Evolutionary conservation across 2,113 vertebrate species (phyloP).

Genomic region (Rhinichthys klamathensis): DNA sequence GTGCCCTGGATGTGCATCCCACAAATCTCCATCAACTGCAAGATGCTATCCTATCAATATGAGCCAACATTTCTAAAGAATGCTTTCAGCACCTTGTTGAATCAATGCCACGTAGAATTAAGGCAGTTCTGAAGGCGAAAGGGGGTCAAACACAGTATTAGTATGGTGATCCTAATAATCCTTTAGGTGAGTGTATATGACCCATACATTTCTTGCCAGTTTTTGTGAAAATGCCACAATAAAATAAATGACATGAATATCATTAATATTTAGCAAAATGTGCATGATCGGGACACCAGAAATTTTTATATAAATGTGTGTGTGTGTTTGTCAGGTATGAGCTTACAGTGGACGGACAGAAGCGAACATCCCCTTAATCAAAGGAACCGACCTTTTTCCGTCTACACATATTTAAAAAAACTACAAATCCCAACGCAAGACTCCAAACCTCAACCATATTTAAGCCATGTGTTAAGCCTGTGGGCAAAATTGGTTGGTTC

Average conservation of each 20-base stretch:
- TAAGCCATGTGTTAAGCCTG: constrained; percentile 35
- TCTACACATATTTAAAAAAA: constrained; percentile 23
- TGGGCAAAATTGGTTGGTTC: neutral
- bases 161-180: too few species aligned
- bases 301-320: constrained; percentile 3
- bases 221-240: neutral
- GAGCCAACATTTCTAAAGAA: too few species aligned
- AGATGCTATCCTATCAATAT: too few species aligned
- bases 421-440: constrained; percentile 10
- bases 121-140: too few species aligned
- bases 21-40: too few species aligned
- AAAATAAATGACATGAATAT: neutral
- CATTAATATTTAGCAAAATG: neutral
- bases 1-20: too few species aligned
- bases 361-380: constrained; percentile 61
- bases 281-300: constrained; percentile 12
- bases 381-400: neutral
- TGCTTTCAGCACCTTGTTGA: too few species aligned
- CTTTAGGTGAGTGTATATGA: too few species aligned
- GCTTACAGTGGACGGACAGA: constrained; percentile 86
- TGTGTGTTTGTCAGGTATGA: constrained; percentile 82
- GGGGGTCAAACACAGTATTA: too few species aligned
- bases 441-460: constrained; percentile 36
- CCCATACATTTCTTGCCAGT: neutral
- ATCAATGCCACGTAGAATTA: too few species aligned